Evolutionary conservation across 2,888 invertebrate species (phyloP).

Genomic region (Tinea pellionella): DNA sequence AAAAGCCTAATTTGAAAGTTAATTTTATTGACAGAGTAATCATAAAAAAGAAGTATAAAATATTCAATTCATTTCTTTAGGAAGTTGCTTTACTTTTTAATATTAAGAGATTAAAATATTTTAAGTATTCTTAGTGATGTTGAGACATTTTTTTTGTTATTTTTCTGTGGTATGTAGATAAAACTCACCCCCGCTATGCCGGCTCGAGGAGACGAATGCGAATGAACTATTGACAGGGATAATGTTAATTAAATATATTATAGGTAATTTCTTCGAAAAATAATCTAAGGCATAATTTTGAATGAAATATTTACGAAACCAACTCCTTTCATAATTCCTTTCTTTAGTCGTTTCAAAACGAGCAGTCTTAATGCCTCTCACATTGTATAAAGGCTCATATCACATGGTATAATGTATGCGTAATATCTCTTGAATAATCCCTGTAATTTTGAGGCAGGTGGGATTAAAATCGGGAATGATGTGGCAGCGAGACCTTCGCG

Average conservation of each 20-base stretch:
- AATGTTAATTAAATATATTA: no score
- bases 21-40: not conserved
- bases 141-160: no score
- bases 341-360: not conserved
- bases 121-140: not conserved
- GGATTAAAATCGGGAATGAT: slow-evolving; percentile 25
- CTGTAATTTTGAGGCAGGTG: slow-evolving; percentile 23
- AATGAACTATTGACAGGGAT: no score
- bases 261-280: no score
- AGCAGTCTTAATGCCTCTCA: not conserved
- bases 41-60: not conserved
- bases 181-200: no score
- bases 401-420: slow-evolving; percentile 5
- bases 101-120: not conserved
- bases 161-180: no score
- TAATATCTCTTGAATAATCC: slow-evolving; percentile 18
- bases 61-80: not conserved
- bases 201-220: no score
- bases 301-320: not conserved
- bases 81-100: not conserved
- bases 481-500: slow-evolving; percentile 12
- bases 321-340: not conserved
- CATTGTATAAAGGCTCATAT: not conserved
- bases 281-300: no score
- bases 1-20: slow-evolving; percentile 5